Evolutionary conservation across 2,888 invertebrate genomes (phyloP), one percentile per base, ranked within the genome.

Genomic region (Watsonalla cultraria): DNA sequence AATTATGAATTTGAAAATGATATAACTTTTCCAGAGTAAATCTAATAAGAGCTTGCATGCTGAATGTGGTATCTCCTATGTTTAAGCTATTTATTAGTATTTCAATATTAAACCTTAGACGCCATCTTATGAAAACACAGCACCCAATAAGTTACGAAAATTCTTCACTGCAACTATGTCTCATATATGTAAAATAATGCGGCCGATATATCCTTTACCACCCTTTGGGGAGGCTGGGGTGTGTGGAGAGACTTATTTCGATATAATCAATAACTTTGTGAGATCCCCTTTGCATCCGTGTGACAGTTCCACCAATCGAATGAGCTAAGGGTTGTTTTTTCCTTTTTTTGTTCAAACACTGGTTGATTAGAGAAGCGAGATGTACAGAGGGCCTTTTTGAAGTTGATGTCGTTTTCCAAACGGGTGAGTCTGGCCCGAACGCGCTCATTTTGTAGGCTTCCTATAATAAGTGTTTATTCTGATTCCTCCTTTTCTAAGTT

Each of bases 181-280:
- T 86, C 86, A 82, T 89, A 82, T 90, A 90, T 90, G 90, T 90
- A 90, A 90, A 90, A 89, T 90, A 90, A 90, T 90, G 89, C 88
- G 82, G 80, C 86, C 86, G 86, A 88, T 85, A 87, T 84, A 88
- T 87, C 79, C 76, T 82, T 73, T 78, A 79, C 85, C 82, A 80
- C 82, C 76, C 70, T 59, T 64, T 70, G 76, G 76, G 68, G 74
- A 72, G 57, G 61, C 62, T 68, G 65, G 78, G 78, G 76, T 72
- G 75, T 72, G 72, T 70, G 71, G 73, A 70, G 76, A 72, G 89
- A 88, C 90, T 90, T 90, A 90, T 90, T 90, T 86, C 91, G 84
- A 91, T 91, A 91, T 91, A 91, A 91, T 91, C 91, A 90, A 91
- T 91, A 91, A 91, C 90, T 90, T 89, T 90, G 88, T 84, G 81